phyloP scores from a whole-genome alignment of 2,888 invertebrate species.

The Metellina segmentata region DNA sequence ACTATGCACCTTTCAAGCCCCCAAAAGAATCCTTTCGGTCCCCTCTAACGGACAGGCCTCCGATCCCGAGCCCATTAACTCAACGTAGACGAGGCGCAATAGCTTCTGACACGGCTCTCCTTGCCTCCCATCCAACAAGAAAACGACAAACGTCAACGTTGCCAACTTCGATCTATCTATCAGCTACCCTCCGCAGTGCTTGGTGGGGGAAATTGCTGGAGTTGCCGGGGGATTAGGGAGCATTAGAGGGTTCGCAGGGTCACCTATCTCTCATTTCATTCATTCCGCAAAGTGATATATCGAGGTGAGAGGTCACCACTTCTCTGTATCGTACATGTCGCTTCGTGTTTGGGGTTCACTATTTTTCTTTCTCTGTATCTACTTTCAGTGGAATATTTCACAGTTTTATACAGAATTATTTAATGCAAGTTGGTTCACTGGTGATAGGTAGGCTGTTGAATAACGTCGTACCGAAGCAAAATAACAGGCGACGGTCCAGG shows the following conservation, averaged over 20 bases:
- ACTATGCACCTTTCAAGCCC: no score
- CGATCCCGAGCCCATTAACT: no score
- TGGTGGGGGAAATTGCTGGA: conserved; percentile 6
- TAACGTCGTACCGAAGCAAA: no score
- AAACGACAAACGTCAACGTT: background rate
- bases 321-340: background rate
- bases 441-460: no score
- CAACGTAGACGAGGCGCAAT: no score
- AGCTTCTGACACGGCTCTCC: background rate
- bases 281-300: conserved; percentile 32
- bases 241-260: conserved; percentile 2
- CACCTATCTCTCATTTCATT: conserved; percentile 27
- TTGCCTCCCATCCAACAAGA: background rate
- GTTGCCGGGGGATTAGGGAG: conserved; percentile 15
- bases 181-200: background rate
- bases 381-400: no score
- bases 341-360: conserved; percentile 13
- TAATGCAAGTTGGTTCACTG: no score
- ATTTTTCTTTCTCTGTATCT: no score
- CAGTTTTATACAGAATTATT: no score
- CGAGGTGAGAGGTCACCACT: conserved; percentile 9
- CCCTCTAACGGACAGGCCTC: no score
- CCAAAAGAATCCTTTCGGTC: no score
- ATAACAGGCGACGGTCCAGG: no score
- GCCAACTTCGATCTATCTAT: conserved; percentile 21